Evolutionary conservation across 2,888 invertebrate genomes (phyloP).

Genomic region (Molorchus minor): DNA sequence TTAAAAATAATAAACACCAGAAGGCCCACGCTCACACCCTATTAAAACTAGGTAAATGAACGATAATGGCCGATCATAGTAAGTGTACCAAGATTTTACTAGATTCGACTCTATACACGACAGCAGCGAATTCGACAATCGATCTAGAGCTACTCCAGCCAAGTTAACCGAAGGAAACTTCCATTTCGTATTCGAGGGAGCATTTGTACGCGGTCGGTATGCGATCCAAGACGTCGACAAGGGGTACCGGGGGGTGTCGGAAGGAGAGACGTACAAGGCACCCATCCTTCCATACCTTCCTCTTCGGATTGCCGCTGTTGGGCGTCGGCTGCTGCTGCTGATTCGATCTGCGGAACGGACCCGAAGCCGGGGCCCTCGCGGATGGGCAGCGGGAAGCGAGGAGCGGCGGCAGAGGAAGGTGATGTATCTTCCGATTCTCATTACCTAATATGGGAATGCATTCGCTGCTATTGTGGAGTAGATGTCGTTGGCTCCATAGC

Average conservation of each 20-base stretch:
- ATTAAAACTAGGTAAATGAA: too few species aligned
- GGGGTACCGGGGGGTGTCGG: background rate
- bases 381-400: slow-evolving; percentile 12
- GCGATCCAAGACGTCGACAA: slow-evolving; percentile 5
- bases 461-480: slow-evolving; percentile 47
- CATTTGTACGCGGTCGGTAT: slow-evolving; percentile 10
- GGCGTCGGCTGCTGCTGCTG: slow-evolving; percentile 33
- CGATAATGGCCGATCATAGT: too few species aligned
- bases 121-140: too few species aligned
- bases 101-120: too few species aligned
- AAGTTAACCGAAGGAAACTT: too few species aligned
- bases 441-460: slow-evolving; percentile 51
- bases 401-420: slow-evolving; percentile 23
- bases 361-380: slow-evolving; percentile 23
- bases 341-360: slow-evolving; percentile 31
- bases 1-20: too few species aligned
- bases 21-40: too few species aligned
- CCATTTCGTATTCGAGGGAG: too few species aligned
- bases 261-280: slow-evolving; percentile 9
- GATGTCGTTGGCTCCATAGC: slow-evolving; percentile 40
- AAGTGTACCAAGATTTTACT: too few species aligned
- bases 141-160: too few species aligned
- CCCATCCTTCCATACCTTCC: slow-evolving; percentile 16
- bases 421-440: slow-evolving; percentile 49
- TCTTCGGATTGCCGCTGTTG: slow-evolving; percentile 21